Percentiles rank a stretch among this genome's conserved stretches.
phyloP scores from a whole-genome alignment of 1,140 invertebrate genomes.

The Propsilocerus akamusi region DNA sequence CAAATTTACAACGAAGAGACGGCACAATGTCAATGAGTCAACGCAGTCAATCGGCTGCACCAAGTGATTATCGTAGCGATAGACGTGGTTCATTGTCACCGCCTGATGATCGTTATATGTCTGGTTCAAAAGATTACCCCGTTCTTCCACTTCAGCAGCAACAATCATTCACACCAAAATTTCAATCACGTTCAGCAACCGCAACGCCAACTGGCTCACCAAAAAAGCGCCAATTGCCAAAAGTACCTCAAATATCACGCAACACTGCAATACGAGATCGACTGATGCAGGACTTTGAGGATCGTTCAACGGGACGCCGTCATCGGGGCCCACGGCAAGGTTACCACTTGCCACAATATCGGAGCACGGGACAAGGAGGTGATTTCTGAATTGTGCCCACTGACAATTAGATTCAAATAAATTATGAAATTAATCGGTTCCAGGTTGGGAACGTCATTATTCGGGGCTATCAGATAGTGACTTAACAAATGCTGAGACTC shows the following conservation, averaged over 20 bases:
- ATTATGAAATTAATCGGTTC: slow-evolving; percentile 5
- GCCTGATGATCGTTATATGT: slow-evolving; percentile 23
- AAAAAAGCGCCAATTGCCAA: slow-evolving; percentile 87
- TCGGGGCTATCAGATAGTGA: slow-evolving; percentile 68
- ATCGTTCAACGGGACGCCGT: slow-evolving; percentile 42
- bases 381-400: slow-evolving; percentile 26
- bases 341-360: slow-evolving; percentile 38
- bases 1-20: slow-evolving; percentile 26
- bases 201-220: slow-evolving; percentile 87
- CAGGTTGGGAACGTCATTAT: slow-evolving; percentile 58
- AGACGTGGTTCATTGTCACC: slow-evolving; percentile 22
- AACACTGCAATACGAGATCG: slow-evolving; percentile 42
- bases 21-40: slow-evolving; percentile 26
- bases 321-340: slow-evolving; percentile 43
- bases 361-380: slow-evolving; percentile 42
- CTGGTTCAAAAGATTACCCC: slow-evolving; percentile 16
- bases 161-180: slow-evolving; percentile 31
- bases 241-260: slow-evolving; percentile 31
- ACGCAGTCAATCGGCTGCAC: slow-evolving; percentile 26
- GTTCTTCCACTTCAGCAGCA: slow-evolving; percentile 22
- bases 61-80: slow-evolving; percentile 24
- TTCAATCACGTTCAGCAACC: slow-evolving; percentile 67
- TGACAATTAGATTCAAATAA: slow-evolving; percentile 12
- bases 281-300: slow-evolving; percentile 65
- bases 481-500: slow-evolving; percentile 34